Evolutionary conservation across 2,888 invertebrate genomes (phyloP).

Genomic region (Mongoloraphidia duomilia): DNA sequence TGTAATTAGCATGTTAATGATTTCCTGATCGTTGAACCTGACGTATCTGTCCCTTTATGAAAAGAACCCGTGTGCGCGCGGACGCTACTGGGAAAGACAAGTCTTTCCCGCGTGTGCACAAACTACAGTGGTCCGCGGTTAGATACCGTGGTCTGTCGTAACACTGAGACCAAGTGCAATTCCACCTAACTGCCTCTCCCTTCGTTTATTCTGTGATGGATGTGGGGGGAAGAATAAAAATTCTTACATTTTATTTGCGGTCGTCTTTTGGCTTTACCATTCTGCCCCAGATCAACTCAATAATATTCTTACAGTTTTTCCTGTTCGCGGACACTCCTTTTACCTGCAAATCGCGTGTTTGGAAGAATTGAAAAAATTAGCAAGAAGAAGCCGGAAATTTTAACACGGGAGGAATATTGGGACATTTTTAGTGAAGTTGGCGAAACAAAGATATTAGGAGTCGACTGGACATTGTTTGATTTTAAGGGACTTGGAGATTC

Average conservation of each 20-base stretch:
- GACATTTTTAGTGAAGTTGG: background rate
- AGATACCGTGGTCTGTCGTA: too few relatives aligned
- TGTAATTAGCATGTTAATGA: too few relatives aligned
- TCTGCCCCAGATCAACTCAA: background rate
- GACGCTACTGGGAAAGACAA: too few relatives aligned
- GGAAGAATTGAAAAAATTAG: constrained; percentile 4
- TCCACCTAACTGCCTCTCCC: constrained; percentile 6
- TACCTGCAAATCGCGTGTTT: constrained; percentile 8
- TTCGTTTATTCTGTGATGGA: constrained; percentile 16
- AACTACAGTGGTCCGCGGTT: too few relatives aligned
- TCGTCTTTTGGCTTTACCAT: constrained; percentile 12
- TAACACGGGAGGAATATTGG: background rate
- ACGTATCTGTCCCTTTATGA: too few relatives aligned
- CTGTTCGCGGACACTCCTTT: constrained; percentile 6
- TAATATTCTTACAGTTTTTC: constrained; percentile 2
- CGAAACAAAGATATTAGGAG: background rate
- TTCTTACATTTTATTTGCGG: constrained; percentile 13
- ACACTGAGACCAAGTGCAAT: too few relatives aligned
- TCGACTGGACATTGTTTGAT: background rate
- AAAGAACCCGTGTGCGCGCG: too few relatives aligned
- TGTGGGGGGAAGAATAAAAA: constrained; percentile 16
- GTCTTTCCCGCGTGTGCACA: too few relatives aligned
- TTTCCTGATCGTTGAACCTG: too few relatives aligned
- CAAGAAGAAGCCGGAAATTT: background rate
- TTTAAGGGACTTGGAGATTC: too few relatives aligned